Conservation (phyloP, 2,797 vertebrate species). For the Sebastes kiyomatsui region DNA sequence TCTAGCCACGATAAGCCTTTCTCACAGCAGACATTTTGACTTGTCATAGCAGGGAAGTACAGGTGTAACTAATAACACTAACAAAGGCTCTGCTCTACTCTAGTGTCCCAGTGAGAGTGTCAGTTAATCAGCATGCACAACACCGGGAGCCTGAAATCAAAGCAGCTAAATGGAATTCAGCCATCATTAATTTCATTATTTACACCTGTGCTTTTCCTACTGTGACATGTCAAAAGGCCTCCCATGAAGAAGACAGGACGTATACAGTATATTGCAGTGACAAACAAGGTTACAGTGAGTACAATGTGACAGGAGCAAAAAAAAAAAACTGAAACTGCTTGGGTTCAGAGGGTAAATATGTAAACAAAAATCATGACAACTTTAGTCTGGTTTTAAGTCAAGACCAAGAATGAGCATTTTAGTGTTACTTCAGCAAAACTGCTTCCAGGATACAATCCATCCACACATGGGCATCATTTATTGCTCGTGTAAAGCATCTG, state of each 20-base stretch:
- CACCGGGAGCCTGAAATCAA: no score
- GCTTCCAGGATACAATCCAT: background rate
- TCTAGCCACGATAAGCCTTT: background rate
- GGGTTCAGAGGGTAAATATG: background rate
- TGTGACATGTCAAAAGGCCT: no score
- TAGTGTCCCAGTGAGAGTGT: no score
- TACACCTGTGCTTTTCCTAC: no score
- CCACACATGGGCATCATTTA: background rate
- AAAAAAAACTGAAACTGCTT: background rate
- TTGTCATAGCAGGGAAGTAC: no score
- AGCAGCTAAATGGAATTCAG: no score
- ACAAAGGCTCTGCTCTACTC: no score
- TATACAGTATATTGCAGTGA: background rate
- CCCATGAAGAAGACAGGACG: background rate
- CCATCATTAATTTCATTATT: no score
- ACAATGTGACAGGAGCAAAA: background rate
- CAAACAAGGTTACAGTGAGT: background rate
- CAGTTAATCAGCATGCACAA: no score
- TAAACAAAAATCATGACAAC: background rate
- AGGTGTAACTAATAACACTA: no score
- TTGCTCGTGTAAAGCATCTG: background rate
- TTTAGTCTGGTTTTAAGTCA: background rate
- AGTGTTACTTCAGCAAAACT: background rate
- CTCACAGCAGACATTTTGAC: no score
- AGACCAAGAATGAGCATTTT: background rate